A percentile compares a stretch with the other conserved stretches of the same genome.
Evolutionary conservation across 1,140 invertebrate genomes (phyloP).

Genomic region (Arctopsyche grandis): DNA sequence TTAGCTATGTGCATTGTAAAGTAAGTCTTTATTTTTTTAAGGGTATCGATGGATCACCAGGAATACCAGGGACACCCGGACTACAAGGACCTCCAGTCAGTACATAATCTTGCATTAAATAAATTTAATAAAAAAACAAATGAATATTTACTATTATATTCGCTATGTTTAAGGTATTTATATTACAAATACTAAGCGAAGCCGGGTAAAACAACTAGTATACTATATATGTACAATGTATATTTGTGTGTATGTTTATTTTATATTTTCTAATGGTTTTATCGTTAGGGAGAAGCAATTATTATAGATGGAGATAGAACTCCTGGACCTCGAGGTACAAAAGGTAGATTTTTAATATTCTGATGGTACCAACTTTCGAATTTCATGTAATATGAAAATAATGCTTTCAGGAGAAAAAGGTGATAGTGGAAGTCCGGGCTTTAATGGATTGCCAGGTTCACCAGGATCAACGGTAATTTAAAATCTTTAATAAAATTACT

Average conservation of each 20-base stretch:
- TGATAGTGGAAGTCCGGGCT: conserved; percentile 58
- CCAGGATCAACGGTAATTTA: conserved; percentile 55
- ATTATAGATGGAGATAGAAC: not conserved
- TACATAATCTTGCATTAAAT: not conserved
- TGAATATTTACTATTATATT: no score
- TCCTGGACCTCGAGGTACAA: conserved; percentile 19
- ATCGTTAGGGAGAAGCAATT: not conserved
- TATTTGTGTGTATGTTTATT: not conserved
- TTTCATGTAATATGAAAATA: not conserved
- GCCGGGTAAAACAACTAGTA: no score
- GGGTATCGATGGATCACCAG: conserved; percentile 57
- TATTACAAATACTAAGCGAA: no score
- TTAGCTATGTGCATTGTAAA: not conserved
- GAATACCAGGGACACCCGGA: conserved; percentile 60
- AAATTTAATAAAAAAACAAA: no score
- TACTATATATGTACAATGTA: no score
- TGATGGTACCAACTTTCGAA: not conserved
- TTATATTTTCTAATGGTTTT: no score
- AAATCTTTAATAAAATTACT: not conserved
- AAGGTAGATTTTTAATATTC: not conserved
- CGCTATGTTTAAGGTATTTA: no score
- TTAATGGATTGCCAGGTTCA: conserved; percentile 63
- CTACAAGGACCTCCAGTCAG: conserved; percentile 14
- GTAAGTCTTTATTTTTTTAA: not conserved
- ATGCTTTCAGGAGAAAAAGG: conserved; percentile 12